Evolutionary conservation across 2,888 invertebrate genomes (phyloP), one percentile per base, ranked within the genome.

Genomic region (Lamellibrachia columna): DNA sequence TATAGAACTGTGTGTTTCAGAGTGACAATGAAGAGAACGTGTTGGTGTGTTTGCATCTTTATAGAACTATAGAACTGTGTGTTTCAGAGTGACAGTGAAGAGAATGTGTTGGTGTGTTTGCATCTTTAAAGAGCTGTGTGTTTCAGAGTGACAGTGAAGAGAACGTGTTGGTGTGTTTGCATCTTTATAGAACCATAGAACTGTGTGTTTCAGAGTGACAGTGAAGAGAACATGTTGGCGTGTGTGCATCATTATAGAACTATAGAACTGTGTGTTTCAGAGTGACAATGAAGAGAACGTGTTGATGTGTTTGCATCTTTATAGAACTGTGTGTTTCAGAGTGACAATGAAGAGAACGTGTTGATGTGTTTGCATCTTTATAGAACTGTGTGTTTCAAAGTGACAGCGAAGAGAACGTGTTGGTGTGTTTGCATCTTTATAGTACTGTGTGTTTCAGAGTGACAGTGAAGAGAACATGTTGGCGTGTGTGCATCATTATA

Each of bases 321-420:
- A 40, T 40, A 40, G 40, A 22, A 90, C 11, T n/a, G 11, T 28
- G 52, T 40, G 11, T n/a, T 11, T 11, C 15, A n/a, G 90, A 22
- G 15, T 90, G n/a, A n/a, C n/a, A 90, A 22, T 90, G 15, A 15
- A 90, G 15, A n/a, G 15, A 22, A n/a, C n/a, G n/a, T n/a, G n/a
- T n/a, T n/a, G n/a, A n/a, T n/a, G n/a, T n/a, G n/a, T n/a, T n/a
- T n/a, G n/a, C n/a, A n/a, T n/a, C n/a, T n/a, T n/a, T 95, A 99
- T 99, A 96, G 99, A 99, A 96, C 97, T 40, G 40, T 40, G 40
- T 40, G 40, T 94, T 95, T 60, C 94, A 97, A 97, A 98, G 98
- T 91, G 99, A 99, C 96, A 99, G 99, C 97, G 99, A 99, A 96
- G 99, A 99, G 96, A 99, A 99, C 97, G 99, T 99, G 8, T 97